These are phyloP conservation scores for Brachionus koreanus DNA, from an alignment of 1,140 invertebrate genomes.

Conservation along the genomic window DNA sequence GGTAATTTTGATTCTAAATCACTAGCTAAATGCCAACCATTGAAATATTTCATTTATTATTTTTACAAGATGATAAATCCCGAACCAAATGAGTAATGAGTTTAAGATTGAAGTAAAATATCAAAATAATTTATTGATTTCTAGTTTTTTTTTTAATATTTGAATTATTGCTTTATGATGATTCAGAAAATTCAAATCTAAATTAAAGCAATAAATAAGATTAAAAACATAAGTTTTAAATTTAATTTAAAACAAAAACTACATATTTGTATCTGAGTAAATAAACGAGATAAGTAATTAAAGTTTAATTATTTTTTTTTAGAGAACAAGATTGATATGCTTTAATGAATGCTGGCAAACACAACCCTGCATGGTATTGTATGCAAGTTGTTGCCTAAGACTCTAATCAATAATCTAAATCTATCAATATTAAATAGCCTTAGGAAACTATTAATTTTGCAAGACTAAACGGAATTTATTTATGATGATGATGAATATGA, in stretches of 20 bases:
- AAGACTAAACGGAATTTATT: not conserved
- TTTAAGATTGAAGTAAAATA: conserved; percentile 10
- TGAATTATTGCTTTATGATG: not conserved
- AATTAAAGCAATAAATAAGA: conserved; percentile 3
- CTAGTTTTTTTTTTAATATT: not conserved
- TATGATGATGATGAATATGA: not conserved
- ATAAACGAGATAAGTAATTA: not conserved
- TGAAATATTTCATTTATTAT: not conserved
- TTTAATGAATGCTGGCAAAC: not conserved
- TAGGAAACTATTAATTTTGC: not conserved
- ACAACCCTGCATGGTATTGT: not conserved
- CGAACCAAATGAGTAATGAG: not conserved
- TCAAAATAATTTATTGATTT: conserved; percentile 11
- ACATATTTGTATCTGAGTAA: not conserved
- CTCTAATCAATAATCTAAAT: not conserved
- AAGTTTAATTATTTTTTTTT: not conserved
- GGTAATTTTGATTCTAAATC: not conserved
- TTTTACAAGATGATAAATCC: not conserved
- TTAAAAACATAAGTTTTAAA: conserved; percentile 6
- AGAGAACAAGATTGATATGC: not conserved
- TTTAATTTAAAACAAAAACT: not conserved
- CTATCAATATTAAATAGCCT: not conserved
- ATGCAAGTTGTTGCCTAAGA: not conserved
- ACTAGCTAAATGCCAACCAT: not conserved
- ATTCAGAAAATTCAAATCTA: not conserved